These are phyloP conservation scores for Etheostoma spectabile DNA, from an alignment of 2,113 vertebrate genomes.

Conservation along the genomic window DNA sequence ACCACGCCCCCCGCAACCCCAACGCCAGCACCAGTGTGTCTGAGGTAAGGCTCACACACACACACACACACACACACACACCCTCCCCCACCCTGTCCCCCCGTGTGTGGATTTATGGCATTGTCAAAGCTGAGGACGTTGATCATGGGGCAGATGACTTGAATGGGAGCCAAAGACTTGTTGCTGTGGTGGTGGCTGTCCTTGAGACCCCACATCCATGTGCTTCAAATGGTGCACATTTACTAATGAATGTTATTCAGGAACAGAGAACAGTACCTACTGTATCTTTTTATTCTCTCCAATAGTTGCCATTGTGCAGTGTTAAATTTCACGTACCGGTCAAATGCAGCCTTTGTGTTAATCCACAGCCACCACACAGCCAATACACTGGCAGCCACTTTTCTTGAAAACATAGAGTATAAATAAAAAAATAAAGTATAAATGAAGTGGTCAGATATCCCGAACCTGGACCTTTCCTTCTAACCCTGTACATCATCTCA, in stretches of 20 bases:
- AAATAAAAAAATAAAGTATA: not conserved
- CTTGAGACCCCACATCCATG: constrained; percentile 1
- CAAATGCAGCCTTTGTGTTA: not conserved
- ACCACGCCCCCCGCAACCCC: constrained; percentile 95
- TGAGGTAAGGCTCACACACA: constrained; percentile 86
- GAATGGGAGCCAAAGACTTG: constrained; percentile 37
- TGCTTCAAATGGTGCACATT: not conserved
- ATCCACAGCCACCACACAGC: not conserved
- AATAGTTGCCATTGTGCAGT: not conserved
- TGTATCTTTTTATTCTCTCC: not conserved
- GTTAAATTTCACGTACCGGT: not conserved
- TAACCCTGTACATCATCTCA: not conserved
- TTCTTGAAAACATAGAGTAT: not conserved
- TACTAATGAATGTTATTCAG: not conserved
- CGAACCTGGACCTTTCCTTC: no score
- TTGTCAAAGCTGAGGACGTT: constrained; percentile 5
- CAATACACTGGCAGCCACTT: not conserved
- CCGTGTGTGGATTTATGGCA: constrained; percentile 21
- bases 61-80: not conserved
- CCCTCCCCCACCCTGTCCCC: not conserved
- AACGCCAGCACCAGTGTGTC: constrained; percentile 88
- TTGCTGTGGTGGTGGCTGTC: constrained; percentile 7
- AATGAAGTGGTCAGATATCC: not conserved
- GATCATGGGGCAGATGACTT: constrained; percentile 12
- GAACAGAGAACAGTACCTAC: not conserved